Percentiles rank a stretch among this genome's conserved stretches.
These are phyloP conservation scores for Arbacia lixula DNA, from an alignment of 53 echinoderm and acorn worm species.

Conservation along the genomic window DNA sequence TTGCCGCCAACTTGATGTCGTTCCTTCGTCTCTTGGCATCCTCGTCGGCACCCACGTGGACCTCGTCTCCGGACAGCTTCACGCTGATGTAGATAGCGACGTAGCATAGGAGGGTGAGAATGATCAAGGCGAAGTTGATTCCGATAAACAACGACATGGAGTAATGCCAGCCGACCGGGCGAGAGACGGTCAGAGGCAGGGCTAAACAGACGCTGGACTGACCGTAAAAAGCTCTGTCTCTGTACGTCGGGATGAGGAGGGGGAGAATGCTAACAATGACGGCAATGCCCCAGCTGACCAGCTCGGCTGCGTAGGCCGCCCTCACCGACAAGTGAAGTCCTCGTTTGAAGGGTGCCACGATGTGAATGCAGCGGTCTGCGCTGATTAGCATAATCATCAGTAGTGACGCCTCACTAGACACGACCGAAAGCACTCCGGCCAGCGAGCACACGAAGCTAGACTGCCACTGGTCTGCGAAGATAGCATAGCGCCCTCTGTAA, in stretches of 20 bases:
- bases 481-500: slow-evolving; percentile 40
- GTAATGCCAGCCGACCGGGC: slow-evolving; percentile 89
- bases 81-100: slow-evolving; percentile 70
- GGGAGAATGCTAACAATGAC: slow-evolving; percentile 12
- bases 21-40: slow-evolving; percentile 49
- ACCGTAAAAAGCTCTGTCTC: slow-evolving; percentile 70
- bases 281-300: slow-evolving; percentile 23
- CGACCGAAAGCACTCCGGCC: slow-evolving; percentile 40
- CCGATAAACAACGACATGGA: slow-evolving; percentile 86
- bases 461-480: slow-evolving; percentile 45
- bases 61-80: neutral
- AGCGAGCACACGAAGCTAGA: slow-evolving; percentile 45
- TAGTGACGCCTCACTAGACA: slow-evolving; percentile 60
- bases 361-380: slow-evolving; percentile 39
- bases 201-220: slow-evolving; percentile 93
- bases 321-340: slow-evolving; percentile 21
- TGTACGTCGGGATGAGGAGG: slow-evolving; percentile 11
- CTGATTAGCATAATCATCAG: slow-evolving; percentile 49
- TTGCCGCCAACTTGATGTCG: slow-evolving; percentile 92
- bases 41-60: slow-evolving; percentile 67
- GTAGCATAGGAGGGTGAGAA: slow-evolving; percentile 82
- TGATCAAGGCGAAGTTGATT: slow-evolving; percentile 75
- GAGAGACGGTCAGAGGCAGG: slow-evolving; percentile 74
- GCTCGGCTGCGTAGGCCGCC: neutral
- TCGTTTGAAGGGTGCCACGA: slow-evolving; percentile 35